These are phyloP conservation scores for Strongylocentrotus purpuratus DNA, from an alignment of 35 echinoderm and acorn worm genomes.

Conservation along the genomic window DNA sequence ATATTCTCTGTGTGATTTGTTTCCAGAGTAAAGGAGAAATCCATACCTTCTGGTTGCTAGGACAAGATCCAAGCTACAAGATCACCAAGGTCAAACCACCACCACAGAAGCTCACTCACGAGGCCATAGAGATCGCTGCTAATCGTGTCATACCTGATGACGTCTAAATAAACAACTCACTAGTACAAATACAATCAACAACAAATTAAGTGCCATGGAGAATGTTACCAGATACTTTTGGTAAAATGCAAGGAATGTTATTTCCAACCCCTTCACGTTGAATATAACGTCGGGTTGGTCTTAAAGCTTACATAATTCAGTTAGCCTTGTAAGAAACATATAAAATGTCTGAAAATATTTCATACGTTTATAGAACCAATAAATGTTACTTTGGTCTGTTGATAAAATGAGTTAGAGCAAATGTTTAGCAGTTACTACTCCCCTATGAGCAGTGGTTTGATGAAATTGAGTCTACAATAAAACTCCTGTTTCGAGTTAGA, in stretches of 20 bases:
- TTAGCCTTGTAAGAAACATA: no score
- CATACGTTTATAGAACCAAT: neutral
- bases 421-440: neutral
- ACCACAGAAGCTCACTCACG: slow-evolving; percentile 58
- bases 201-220: neutral
- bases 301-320: no score
- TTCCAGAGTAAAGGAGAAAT: slow-evolving; percentile 93
- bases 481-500: neutral
- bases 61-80: slow-evolving; percentile 91
- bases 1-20: neutral
- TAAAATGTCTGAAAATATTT: neutral
- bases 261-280: no score
- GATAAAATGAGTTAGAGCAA: neutral
- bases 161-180: neutral
- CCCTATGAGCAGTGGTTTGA: neutral
- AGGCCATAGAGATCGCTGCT: slow-evolving; percentile 18
- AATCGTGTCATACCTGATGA: slow-evolving; percentile 24
- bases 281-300: no score
- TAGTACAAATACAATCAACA: neutral
- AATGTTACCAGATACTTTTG: no score
- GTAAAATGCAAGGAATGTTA: no score
- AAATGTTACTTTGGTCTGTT: neutral
- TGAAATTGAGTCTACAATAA: neutral
- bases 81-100: slow-evolving; percentile 76
- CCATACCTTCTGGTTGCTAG: slow-evolving; percentile 82